Evolutionary conservation across 2,797 vertebrate genomes (phyloP).

Genomic region (Varecia variegata): DNA sequence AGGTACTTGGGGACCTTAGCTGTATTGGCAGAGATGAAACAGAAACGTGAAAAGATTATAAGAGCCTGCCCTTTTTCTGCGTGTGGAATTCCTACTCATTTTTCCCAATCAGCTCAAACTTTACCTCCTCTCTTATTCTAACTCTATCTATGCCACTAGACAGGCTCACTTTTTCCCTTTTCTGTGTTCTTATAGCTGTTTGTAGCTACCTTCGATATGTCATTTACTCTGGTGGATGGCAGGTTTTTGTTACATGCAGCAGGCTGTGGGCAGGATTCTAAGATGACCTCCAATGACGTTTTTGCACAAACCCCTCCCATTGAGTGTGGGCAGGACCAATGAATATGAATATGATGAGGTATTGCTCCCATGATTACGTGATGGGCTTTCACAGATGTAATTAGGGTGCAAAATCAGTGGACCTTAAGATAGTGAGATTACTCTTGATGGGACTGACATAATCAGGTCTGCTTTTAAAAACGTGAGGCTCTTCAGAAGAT

Average conservation of each 20-base stretch:
- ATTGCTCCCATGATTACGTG: not conserved
- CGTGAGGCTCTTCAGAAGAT: not conserved
- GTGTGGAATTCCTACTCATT: not conserved
- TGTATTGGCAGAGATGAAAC: not conserved
- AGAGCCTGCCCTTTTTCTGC: not conserved
- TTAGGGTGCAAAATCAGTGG: not conserved
- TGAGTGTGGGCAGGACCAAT: not conserved
- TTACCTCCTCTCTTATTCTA: not conserved
- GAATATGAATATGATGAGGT: not conserved
- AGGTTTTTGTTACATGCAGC: not conserved
- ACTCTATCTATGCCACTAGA: not conserved
- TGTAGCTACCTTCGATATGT: not conserved
- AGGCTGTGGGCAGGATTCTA: not conserved
- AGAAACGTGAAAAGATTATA: fast-evolving
- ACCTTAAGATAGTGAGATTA: not conserved
- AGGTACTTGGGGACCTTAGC: not conserved
- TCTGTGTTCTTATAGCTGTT: not conserved
- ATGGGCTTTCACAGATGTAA: not conserved
- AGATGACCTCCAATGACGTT: not conserved
- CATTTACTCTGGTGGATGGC: not conserved
- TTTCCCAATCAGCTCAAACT: not conserved
- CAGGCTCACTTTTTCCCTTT: not conserved
- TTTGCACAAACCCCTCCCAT: not conserved
- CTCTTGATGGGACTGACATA: not conserved
- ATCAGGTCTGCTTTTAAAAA: not conserved